These are phyloP conservation scores for Grapholita molesta DNA, from an alignment of 1,140 invertebrate genomes.

Conservation along the genomic window DNA sequence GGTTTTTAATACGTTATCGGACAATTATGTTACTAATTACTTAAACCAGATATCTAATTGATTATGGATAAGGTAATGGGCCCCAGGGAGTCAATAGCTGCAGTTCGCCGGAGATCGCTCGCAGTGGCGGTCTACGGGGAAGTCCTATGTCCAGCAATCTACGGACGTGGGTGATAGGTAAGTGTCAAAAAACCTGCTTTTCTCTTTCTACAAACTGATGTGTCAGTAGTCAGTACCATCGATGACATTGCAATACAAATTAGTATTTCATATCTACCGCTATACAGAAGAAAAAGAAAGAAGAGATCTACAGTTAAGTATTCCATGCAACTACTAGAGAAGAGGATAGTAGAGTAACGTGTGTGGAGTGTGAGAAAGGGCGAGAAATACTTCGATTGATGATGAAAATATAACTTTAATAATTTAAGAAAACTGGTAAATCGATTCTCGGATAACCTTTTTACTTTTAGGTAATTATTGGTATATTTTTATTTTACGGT, in stretches of 20 bases:
- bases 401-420: neutral
- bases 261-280: neutral
- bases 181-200: neutral
- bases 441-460: no score
- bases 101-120: no score
- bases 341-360: neutral
- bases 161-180: no score
- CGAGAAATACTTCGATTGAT: neutral
- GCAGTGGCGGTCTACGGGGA: no score
- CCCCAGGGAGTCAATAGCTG: no score
- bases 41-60: no score
- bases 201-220: neutral
- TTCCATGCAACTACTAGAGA: neutral
- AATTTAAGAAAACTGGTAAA: neutral
- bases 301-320: neutral
- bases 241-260: neutral
- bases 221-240: neutral
- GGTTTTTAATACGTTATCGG: no score
- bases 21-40: no score
- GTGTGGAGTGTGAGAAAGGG: neutral
- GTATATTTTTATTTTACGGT: no score
- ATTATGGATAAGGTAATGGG: no score
- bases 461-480: no score
- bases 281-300: neutral
- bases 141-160: no score